Evolutionary conservation across 2,797 vertebrate species (phyloP), one percentile per base, ranked within the genome.

Genomic region (Spondyliosoma cantharus): DNA sequence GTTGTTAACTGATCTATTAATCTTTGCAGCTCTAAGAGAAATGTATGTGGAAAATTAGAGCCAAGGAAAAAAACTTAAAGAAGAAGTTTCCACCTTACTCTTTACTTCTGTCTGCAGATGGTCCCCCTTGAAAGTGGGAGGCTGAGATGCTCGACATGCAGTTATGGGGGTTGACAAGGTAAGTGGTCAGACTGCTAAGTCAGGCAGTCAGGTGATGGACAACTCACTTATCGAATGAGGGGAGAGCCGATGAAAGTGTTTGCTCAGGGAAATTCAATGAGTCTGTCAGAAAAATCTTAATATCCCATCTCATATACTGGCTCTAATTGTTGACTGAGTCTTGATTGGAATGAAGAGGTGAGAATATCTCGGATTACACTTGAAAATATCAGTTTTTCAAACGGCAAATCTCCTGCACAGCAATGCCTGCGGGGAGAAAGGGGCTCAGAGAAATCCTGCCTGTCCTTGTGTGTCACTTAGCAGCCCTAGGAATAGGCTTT

Each of bases 391-490:
- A 42, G 66, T 37, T 61, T 83, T 89, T 89, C 56, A 89, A 87
- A 89, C 80, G 81, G 82, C 74, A 92, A 75, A 72, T 70, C 71
- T 86, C 24, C 52, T 60, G 46, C 71, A 57, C 69, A 81, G 85
- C 65, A 17, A 53, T 64, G 82, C 81, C 78, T 71, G 73, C 63
- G 82, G 80, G 72, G 66, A 77, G 81, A 77, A 68, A 75, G 64
- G 62, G 71, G 80, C 78, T 82, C 72, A 64, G 61, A 86, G 66
- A 91, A 71, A 90, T 80, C 83, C 89, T 86, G 83, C 76, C 83
- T 86, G 88, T 91, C 91, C 90, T 91, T 93, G 91, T 93, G 91
- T 87, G 92, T 91, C 85, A 91, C 88, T 91, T 90, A 89, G 85
- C 86, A 89, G 87, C 91, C 80, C 82, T 80, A 71, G 87, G 90